Base-by-base conservation (phyloP, 2,888 invertebrate genomes). In the Boloria euphrosyne region DNA sequence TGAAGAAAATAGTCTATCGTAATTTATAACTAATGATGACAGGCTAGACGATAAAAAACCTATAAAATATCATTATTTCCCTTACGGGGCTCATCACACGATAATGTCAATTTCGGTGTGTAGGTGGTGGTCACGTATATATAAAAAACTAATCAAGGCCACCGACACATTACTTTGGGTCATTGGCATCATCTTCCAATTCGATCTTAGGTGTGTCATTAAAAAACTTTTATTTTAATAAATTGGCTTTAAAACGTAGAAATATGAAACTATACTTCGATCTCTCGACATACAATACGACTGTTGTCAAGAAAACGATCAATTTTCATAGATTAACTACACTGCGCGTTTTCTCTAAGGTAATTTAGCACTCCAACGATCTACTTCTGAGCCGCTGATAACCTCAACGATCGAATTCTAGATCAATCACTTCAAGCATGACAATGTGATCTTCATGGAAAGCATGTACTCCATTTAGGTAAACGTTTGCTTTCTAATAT, bases 401-500 rank as follows among this genome's bases (percentile, higher is more conserved):
- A 67, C 68, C 58, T 52, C 58, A 69, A 71, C 71, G 59, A 72
- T 71, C 59, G 58, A 67, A 70, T 67, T 69, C 61, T 63, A 65
- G 67, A 66, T 66, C 70, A 70, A 71, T 74, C 69, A 65, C 66
- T 74, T 73, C 70, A 70, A 67, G 66, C 73, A 73, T 73, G 72
- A 74, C 69, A 70, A 71, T 70, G 69, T 72, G 75, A 76, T 75
- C 72, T 68, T 72, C 74, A 74, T 75, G 75, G 74, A 74, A 72
- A 74, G 73, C 75, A 77, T 74, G 75, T 76, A 71, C 68, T 66
- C 57, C 71, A 69, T 72, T 75, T 77, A 77, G 69, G 72, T 74
- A 74, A 78, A 74, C 74, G 70, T 75, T 76, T 75, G 75, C 82
- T 83, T 82, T 82, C 82, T 82, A 83, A 78, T 80, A 82, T 79